Evolutionary conservation across 2,888 invertebrate genomes (phyloP), one percentile per base, ranked within the genome.

Genomic region (Blastobasis adustella): DNA sequence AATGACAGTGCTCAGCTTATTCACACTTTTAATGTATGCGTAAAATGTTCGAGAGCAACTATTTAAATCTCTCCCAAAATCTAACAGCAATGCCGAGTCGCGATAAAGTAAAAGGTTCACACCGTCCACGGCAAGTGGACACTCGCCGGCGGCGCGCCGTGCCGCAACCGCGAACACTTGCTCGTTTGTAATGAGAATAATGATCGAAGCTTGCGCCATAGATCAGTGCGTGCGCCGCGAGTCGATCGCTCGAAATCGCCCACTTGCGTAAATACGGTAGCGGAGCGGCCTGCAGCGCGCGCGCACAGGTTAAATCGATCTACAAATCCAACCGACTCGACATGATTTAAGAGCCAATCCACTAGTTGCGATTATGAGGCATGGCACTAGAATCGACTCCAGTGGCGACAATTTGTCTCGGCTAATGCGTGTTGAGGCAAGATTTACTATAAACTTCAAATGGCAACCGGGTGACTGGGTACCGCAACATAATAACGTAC

Each of bases 201-300:
- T 79, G 83, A 86, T 82, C 77, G 81, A 79, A 78, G 67, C 71
- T 82, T 82, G 75, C 80, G 78, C 76, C 79, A 81, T 71, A 74
- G 70, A 76, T 74, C 76, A 70, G 70, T 61, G 67, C 59, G 72
- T 79, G 81, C 80, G 83, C 76, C 73, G 76, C 67, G 66, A 74
- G 73, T 68, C 74, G 80, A 79, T 80, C 70, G 75, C 74, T 76
- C 75, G 73, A 79, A 80, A 79, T 77, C 76, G 73, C 69, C 71
- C 74, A 75, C 82, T 87, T 87, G 86, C 87, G 85, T 83, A 85
- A 87, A 80, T 76, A 70, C 76, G 67, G 75, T 74, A 82, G 80
- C 71, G 23, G 42, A n/a, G 45, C 37, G 66, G 23, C 23, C 23
- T 23, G 23, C 23, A 23, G 23, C 23, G 23, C 23, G 23, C 23